Base-by-base conservation (phyloP, 2,797 vertebrate genomes). In the Eutrigla gurnardus region DNA sequence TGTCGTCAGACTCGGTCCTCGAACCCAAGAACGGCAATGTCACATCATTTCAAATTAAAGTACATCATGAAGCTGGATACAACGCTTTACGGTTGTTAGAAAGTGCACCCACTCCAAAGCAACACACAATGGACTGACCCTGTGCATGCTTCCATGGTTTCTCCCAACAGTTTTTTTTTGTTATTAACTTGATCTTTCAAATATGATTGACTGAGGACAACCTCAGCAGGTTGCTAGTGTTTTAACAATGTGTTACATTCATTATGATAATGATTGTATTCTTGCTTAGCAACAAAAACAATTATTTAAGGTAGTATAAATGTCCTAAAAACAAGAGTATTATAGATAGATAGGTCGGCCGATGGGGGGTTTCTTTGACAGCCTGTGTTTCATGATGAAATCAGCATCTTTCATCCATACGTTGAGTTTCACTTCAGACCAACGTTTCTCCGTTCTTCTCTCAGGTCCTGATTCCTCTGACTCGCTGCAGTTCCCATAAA, bases 391-490 rank as follows among this genome's bases (percentile, higher is more conserved):
- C 25, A 25, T 25, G 1, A 1, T 25, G 25, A 25, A 25, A 25
- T 3, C 43, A 60, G 11, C 40, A 4, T 32, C 7, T 71, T 63
- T 63, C 11, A 25, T 42, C 17, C 64, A 40, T 7, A 39, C 53
- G 10, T 18, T 17, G 13, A 42, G 64, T 77, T 82, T 75, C 39
- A 72, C 42, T 59, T 64, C 65, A 50, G n/a, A 15, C 14, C 25
- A 13, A 6, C 25, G 25, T 42, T 64, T 81, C 72, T 74, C 70
- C 83, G 70, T 87, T 89, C 65, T 70, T 18, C 58, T 90, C 55
- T 87, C 93, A 99, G 97, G 97, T 99, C 76, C 94, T 99, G 84
- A 99, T 99, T 86, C 96, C 97, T 58, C 94, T 96, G 76, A 99
- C 97, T 37, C 96, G 97, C 59, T 99, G 98, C 89, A 96, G 93